These are phyloP conservation scores for Pseudotriccus pelzelni DNA, from an alignment of 2,797 vertebrate species.

Conservation along the genomic window DNA sequence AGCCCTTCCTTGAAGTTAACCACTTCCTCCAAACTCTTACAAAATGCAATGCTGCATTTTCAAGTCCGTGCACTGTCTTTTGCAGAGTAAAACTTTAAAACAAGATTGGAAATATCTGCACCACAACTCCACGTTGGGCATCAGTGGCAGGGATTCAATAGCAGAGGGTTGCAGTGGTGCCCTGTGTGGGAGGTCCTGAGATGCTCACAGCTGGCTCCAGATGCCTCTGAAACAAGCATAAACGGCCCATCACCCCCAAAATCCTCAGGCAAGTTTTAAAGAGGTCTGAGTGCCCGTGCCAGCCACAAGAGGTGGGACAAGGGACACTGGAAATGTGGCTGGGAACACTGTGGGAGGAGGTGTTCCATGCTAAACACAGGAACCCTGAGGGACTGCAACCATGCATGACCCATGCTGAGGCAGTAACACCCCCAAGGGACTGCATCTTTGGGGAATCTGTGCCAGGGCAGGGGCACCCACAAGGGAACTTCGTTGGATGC, in stretches of 20 bases:
- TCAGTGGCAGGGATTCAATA: not conserved
- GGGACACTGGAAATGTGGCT: rapidly evolving
- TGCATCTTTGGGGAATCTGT: not conserved
- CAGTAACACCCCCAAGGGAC: not conserved
- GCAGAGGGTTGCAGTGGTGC: not conserved
- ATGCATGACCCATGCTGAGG: rapidly evolving
- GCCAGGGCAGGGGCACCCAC: not conserved
- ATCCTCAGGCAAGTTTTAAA: not conserved
- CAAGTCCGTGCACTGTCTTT: not conserved
- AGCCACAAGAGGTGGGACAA: rapidly evolving
- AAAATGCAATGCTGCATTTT: not conserved
- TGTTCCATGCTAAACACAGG: not conserved
- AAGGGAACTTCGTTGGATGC: not conserved
- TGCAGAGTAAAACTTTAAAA: not conserved
- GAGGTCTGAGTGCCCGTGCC: not conserved
- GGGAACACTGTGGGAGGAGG: not conserved
- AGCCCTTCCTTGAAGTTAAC: not conserved
- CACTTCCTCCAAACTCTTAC: not conserved
- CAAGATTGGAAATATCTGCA: not conserved
- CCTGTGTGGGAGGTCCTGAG: not conserved
- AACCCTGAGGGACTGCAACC: not conserved
- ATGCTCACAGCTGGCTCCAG: not conserved
- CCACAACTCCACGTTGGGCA: not conserved
- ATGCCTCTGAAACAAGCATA: not conserved
- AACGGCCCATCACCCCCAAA: not conserved